phyloP scores from a whole-genome alignment of 2,888 invertebrate genomes.

The Lycocerus yunnanus region DNA sequence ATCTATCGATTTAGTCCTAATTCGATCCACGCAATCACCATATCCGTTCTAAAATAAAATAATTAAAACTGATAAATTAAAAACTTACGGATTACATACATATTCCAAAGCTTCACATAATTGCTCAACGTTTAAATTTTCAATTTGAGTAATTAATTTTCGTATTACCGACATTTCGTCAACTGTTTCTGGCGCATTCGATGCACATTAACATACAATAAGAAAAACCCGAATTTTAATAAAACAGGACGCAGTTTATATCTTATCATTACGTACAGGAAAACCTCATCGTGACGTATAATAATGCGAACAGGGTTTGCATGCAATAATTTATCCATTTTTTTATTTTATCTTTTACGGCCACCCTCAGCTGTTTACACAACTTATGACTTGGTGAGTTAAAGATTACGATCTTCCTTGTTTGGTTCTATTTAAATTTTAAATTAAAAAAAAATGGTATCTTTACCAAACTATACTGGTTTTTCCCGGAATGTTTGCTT shows the following conservation, averaged over 20 bases:
- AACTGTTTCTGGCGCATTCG: background rate
- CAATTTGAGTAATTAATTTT: slow-evolving; percentile 19
- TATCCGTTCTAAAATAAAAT: slow-evolving; percentile 30
- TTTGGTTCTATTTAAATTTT: too few relatives aligned
- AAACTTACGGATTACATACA: slow-evolving; percentile 12
- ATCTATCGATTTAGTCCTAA: slow-evolving; percentile 24
- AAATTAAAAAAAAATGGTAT: too few relatives aligned
- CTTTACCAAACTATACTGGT: too few relatives aligned
- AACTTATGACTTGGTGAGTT: too few relatives aligned
- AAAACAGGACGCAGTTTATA: background rate
- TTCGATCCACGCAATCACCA: slow-evolving; percentile 15
- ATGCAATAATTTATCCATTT: background rate
- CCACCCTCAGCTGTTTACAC: too few relatives aligned
- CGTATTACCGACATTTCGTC: slow-evolving; percentile 3
- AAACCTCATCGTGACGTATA: background rate
- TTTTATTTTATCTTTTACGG: too few relatives aligned
- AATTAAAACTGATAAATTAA: background rate
- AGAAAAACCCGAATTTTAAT: background rate
- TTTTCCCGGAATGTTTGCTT: too few relatives aligned
- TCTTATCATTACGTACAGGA: background rate
- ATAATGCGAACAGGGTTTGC: background rate
- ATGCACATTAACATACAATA: background rate
- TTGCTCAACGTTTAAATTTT: slow-evolving; percentile 19
- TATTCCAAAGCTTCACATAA: slow-evolving; percentile 28
- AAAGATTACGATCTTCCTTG: too few relatives aligned